These are phyloP conservation scores for Ptychadena robeensis DNA, from an alignment of 2,797 vertebrate genomes.

Conservation along the genomic window DNA sequence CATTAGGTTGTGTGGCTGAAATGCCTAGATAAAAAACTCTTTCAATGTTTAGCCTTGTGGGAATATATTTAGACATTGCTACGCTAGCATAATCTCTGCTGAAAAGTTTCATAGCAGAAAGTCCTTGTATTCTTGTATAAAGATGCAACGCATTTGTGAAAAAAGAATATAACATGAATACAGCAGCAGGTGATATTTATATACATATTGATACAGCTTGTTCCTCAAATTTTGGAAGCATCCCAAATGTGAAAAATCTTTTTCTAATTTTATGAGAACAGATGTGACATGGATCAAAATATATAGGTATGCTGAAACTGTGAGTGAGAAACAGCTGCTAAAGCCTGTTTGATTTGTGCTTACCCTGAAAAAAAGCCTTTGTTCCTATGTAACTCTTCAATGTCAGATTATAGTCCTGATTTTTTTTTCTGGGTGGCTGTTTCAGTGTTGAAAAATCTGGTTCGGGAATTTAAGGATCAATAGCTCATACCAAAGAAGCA, in stretches of 20 bases:
- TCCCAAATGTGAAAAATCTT: background rate
- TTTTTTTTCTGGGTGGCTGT: background rate
- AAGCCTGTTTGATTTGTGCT: background rate
- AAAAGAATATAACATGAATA: slow-evolving; percentile 4
- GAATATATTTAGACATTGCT: slow-evolving; percentile 10
- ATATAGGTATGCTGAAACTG: background rate
- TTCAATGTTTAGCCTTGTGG: background rate
- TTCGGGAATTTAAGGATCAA: too few relatives aligned
- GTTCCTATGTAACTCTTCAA: background rate
- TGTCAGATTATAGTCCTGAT: background rate
- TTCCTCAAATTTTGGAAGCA: background rate
- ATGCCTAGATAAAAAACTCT: background rate
- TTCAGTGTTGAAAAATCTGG: background rate
- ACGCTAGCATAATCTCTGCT: background rate
- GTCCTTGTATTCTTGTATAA: background rate
- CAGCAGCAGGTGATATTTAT: background rate
- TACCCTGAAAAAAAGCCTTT: background rate
- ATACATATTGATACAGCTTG: background rate
- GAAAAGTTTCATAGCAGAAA: background rate
- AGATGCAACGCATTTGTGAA: background rate
- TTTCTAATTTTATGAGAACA: background rate
- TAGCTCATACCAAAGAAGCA: too few relatives aligned
- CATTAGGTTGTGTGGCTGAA: background rate
- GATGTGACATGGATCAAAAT: background rate
- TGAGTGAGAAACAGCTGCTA: background rate